Base-by-base conservation (phyloP, 1,140 invertebrate species). In the Delia radicum region DNA sequence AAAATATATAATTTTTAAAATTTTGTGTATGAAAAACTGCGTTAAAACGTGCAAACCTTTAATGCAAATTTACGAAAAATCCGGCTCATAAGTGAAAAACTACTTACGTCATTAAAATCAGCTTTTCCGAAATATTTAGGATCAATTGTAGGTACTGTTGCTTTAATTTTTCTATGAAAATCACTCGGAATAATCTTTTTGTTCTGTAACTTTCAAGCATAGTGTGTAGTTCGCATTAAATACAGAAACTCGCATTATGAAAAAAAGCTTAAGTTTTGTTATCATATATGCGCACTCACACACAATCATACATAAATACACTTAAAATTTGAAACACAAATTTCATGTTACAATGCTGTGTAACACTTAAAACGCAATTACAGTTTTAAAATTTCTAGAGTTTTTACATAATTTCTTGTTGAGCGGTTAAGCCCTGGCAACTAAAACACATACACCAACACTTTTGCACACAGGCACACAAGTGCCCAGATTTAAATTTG, bases 331-430 rank as follows among this genome's bases (percentile, higher is more conserved):
- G 48, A 55, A 55, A 55, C 15, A 55, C 48, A 55, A 55, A 55
- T 55, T 55, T 55, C 48, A 55, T 55, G 48, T 55, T 21, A 55
- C 48, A 55, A 21, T n/a, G n/a, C n/a, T 55, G 48, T 55, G 48
- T 55, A 55, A 55, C 48, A 55, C 48, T 55, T n/a, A 55, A 55
- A 55, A 55, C 48, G n/a, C 48, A 55, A 55, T 55, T 55, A 55
- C 48, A 55, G 18, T 55, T 55, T 55, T 21, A 55, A 55, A 55
- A 55, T 55, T 55, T 21, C 48, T 2, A 55, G 18, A 21, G 0
- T 55, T 55, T 55, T 55, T 55, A 6, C 48, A 55, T 21, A 55
- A 55, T 55, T 55, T 55, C 48, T 21, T 55, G 48, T 55, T 55
- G 48, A 21, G 48, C 48, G n/a, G n/a, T 55, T 55, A 55, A 55